Conservation (phyloP, 2,888 invertebrate species). For the Steinernema hermaphroditum region DNA sequence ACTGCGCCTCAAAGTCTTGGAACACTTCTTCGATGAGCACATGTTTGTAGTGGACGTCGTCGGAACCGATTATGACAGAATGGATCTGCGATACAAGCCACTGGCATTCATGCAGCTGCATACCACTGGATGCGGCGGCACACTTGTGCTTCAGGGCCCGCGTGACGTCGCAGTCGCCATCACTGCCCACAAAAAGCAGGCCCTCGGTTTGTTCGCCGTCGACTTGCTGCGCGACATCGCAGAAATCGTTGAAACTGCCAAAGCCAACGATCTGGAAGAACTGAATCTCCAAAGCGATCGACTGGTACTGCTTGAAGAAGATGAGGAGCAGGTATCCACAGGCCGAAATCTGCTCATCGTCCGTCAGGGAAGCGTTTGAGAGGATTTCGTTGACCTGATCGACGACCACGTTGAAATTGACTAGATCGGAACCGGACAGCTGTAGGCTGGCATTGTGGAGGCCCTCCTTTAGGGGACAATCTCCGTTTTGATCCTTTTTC, state of each 20-base stretch:
- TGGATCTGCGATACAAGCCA: neutral
- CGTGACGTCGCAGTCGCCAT: neutral
- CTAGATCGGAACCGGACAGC: neutral
- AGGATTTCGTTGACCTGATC: neutral
- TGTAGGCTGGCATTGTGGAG: neutral
- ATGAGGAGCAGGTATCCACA: neutral
- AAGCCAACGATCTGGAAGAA: neutral
- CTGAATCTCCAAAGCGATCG: neutral
- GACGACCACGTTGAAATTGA: neutral
- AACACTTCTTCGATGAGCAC: conserved; percentile 4
- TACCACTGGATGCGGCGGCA: neutral
- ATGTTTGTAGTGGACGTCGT: neutral
- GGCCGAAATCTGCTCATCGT: neutral
- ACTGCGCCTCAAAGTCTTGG: neutral
- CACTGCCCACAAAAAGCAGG: neutral
- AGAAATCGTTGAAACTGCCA: neutral
- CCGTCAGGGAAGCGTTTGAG: neutral
- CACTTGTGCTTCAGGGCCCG: neutral
- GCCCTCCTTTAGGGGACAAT: neutral
- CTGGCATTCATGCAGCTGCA: neutral
- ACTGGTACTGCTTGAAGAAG: neutral
- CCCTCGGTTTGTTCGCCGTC: neutral
- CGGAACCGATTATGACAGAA: neutral
- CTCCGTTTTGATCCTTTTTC: neutral
- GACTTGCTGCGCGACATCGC: neutral